These are phyloP conservation scores for Oreochromis niloticus DNA, from an alignment of 2,113 vertebrate species.

Conservation along the genomic window DNA sequence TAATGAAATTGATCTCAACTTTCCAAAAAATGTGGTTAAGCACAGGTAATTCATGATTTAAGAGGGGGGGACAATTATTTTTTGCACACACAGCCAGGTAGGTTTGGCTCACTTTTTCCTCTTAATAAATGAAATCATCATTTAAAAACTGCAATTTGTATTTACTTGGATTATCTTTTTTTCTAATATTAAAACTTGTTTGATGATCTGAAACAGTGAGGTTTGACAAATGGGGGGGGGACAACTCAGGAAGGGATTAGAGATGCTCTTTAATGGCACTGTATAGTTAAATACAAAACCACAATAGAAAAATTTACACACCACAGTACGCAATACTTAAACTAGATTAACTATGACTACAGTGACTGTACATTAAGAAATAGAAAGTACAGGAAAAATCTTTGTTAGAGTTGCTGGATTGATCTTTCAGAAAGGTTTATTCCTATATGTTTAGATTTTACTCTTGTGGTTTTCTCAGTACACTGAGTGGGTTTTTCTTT, in stretches of 20 bases:
- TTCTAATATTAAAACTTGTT: background rate
- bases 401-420: accelerated
- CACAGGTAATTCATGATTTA: background rate
- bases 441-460: background rate
- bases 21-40: background rate
- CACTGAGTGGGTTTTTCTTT: background rate
- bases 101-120: background rate
- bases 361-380: background rate
- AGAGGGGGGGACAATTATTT: background rate
- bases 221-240: background rate
- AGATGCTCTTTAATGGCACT: background rate
- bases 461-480: background rate
- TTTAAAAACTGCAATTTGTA: background rate
- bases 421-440: background rate
- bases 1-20: background rate
- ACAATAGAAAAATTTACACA: background rate
- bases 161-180: background rate
- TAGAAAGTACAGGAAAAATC: background rate
- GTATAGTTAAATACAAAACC: background rate
- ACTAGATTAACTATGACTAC: background rate
- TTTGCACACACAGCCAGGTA: background rate
- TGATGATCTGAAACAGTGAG: background rate
- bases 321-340: background rate
- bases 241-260: background rate
- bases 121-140: background rate